These are phyloP conservation scores for Tetheella fluctuosa DNA, from an alignment of 2,888 invertebrate genomes.

Conservation along the genomic window DNA sequence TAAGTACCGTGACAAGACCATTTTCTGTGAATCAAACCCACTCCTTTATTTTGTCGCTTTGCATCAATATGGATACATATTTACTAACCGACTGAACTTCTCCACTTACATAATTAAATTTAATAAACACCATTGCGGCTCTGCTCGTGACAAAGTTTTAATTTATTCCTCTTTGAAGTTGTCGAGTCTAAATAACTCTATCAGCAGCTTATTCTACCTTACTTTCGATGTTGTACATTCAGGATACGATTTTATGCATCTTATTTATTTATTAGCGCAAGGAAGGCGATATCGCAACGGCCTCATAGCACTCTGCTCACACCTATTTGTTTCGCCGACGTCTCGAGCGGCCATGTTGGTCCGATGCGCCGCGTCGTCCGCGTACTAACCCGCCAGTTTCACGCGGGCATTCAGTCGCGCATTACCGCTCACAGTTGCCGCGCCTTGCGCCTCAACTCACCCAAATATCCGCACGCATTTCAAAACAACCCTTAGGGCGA, in stretches of 20 bases:
- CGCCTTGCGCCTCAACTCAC: constrained; percentile 43
- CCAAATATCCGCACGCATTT: constrained; percentile 47
- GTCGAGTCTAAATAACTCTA: background rate
- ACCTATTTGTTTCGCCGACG: constrained; percentile 70
- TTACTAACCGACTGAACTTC: constrained; percentile 2
- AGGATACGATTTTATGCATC: constrained; percentile 47
- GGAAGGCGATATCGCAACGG: constrained; percentile 67
- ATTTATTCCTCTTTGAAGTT: background rate
- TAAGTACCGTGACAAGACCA: constrained; percentile 13
- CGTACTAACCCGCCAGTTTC: constrained; percentile 68
- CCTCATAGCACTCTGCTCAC: constrained; percentile 51
- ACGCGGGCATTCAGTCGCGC: constrained; percentile 72
- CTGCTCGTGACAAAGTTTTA: constrained; percentile 5
- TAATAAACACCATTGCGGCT: constrained; percentile 1
- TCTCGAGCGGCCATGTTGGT: constrained; percentile 68
- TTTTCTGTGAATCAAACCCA: constrained; percentile 6
- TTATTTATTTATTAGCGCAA: constrained; percentile 76
- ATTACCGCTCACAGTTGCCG: constrained; percentile 48
- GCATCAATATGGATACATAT: constrained; percentile 7
- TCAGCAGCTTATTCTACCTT: constrained; percentile 13
- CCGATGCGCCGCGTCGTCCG: constrained; percentile 57
- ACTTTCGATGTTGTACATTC: constrained; percentile 5
- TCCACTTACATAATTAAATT: constrained; percentile 8
- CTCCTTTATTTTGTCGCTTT: constrained; percentile 5
- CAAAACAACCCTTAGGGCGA: constrained; percentile 25